Base-by-base conservation (phyloP, 2,797 vertebrate genomes). In the Zenarchopterus dispar region DNA sequence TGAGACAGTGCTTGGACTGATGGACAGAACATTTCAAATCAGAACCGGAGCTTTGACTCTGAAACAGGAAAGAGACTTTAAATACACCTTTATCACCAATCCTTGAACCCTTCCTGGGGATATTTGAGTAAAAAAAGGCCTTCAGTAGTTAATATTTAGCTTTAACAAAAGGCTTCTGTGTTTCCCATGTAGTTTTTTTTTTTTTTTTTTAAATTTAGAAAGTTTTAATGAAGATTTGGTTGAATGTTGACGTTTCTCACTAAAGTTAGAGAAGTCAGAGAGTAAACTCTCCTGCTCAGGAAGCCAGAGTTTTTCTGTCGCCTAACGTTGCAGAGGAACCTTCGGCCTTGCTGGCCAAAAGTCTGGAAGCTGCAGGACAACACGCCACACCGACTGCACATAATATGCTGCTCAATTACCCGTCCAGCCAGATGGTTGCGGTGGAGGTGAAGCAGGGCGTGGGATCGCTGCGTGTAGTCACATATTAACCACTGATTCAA, bases 401-500 rank as follows among this genome's bases (percentile, higher is more conserved):
- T 66, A 73, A 74, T 62, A 39, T 31, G 73, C 81, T 76, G 80
- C 70, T 85, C 77, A 74, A 70, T 82, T 79, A 77, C 71, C 78
- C 67, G 54, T 70, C 8, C 48, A 24, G 74, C 77, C 82, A 83
- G 78, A 84, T 71, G 75, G 74, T 15, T 59, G 70, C 43, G 22
- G 63, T 16, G 26, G 73, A 77, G 80, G 77, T 82, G 82, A 80
- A 73, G 54, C 73, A 16, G 82, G 82, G 36, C 73, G 70, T 87
- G 81, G 75, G 82, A 85, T 74, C 64, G 4, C 72, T 1, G 73
- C 5, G 11, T 62, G 48, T 61, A 67, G 76, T 81, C 80, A 84
- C 64, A 82, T 57, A 84, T 89, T 84, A 89, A 89, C 80, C 73
- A 82, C 62, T 55, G 73, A 77, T 65, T 78, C 74, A 63, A 49